Evolutionary conservation across 1,140 invertebrate species (phyloP).

Genomic region (Metopolophium dirhodum): DNA sequence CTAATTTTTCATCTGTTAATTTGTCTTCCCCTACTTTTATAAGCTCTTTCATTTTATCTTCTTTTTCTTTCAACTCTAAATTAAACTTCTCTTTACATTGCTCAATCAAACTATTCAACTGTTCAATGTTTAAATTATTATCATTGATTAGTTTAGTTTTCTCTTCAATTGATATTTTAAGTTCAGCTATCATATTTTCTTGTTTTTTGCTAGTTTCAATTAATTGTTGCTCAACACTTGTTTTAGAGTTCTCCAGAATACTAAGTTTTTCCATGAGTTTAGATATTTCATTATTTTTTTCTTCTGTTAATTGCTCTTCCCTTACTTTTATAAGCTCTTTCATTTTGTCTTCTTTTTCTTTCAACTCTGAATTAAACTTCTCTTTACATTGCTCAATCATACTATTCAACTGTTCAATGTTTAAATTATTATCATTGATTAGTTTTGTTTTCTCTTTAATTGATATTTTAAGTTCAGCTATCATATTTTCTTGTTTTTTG

Average conservation of each 20-base stretch:
- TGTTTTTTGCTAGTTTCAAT: not conserved
- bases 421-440: constrained; percentile 18
- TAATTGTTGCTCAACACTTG: not conserved
- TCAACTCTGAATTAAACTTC: not conserved
- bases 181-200: not conserved
- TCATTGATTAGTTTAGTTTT: constrained; percentile 17
- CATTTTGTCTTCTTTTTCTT: constrained; percentile 35
- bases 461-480: not conserved
- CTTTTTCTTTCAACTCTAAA: not conserved
- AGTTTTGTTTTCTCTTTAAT: constrained; percentile 22
- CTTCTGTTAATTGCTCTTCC: not conserved
- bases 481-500: not conserved
- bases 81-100: not conserved
- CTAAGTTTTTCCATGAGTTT: not conserved
- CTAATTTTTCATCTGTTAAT: not conserved
- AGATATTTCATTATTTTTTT: constrained; percentile 19
- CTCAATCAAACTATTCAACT: not conserved
- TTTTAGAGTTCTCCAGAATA: not conserved
- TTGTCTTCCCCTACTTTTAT: not conserved
- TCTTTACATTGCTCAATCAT: not conserved
- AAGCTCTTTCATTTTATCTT: not conserved
- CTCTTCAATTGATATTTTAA: not conserved
- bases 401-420: constrained; percentile 1
- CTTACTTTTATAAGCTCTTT: not conserved
- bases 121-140: not conserved